A percentile compares a stretch with the other conserved stretches of the same genome.
Evolutionary conservation across 2,113 vertebrate species (phyloP).

Genomic region (Malaclemys terrapin): DNA sequence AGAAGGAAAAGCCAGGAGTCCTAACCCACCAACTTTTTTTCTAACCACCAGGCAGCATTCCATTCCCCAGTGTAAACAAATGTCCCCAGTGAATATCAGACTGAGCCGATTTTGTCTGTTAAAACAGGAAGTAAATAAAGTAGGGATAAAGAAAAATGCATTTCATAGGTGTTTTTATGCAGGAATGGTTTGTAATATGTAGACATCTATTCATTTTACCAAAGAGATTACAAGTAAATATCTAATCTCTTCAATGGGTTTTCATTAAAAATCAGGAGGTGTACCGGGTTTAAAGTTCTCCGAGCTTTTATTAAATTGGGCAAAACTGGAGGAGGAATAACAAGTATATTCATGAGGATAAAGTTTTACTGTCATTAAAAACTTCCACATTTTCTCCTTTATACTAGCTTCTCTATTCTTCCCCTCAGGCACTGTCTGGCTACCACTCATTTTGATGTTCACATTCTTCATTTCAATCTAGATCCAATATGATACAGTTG

Average conservation of each 20-base stretch:
- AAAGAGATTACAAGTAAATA: slow-evolving; percentile 25
- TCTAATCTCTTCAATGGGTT: slow-evolving; percentile 54
- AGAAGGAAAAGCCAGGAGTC: background rate
- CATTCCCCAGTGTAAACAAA: background rate
- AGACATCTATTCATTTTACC: slow-evolving; percentile 18
- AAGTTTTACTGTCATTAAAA: slow-evolving; percentile 51
- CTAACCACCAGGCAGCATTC: background rate
- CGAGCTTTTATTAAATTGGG: slow-evolving; percentile 55
- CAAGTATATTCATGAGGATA: slow-evolving; percentile 25
- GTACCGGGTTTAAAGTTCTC: slow-evolving; percentile 29
- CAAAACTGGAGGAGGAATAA: slow-evolving; percentile 30
- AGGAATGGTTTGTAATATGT: slow-evolving; percentile 1
- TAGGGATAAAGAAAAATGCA: slow-evolving; percentile 13
- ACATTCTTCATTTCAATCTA: slow-evolving; percentile 50
- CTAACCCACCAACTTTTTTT: background rate
- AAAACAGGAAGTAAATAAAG: slow-evolving; percentile 32
- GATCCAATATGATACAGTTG: background rate
- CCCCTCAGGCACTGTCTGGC: slow-evolving; percentile 1
- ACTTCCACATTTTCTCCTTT: background rate
- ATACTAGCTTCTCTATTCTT: background rate
- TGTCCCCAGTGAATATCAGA: background rate
- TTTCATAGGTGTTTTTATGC: slow-evolving; percentile 13
- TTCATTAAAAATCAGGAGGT: slow-evolving; percentile 60
- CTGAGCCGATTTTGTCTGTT: background rate
- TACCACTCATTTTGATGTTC: slow-evolving; percentile 49